Conservation (phyloP, 2,888 invertebrate genomes). For the Nomada ruficornis region DNA sequence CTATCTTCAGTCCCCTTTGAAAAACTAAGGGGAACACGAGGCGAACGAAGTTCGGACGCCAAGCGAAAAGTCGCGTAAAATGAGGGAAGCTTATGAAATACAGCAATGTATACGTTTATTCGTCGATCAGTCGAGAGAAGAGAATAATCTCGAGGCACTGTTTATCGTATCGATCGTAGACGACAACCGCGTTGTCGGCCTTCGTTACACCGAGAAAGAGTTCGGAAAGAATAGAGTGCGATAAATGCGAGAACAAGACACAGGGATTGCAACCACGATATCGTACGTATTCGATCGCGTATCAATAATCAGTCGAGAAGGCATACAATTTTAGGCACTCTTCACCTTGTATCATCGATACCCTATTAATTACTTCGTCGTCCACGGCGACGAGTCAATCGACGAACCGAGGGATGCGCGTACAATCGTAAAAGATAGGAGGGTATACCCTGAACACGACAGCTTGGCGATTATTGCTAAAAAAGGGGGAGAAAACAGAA, state of each 20-base stretch:
- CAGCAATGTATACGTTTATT: slow-evolving; percentile 35
- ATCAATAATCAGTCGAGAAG: slow-evolving; percentile 57
- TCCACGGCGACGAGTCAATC: background rate
- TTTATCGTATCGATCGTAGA: slow-evolving; percentile 48
- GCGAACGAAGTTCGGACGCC: background rate
- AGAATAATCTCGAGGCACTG: slow-evolving; percentile 57
- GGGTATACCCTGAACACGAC: slow-evolving; percentile 35
- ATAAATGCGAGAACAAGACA: slow-evolving; percentile 13
- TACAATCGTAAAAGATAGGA: background rate
- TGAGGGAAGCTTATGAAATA: slow-evolving; percentile 32
- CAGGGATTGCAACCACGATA: slow-evolving; percentile 3
- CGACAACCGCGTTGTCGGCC: slow-evolving; percentile 11
- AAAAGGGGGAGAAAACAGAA: background rate
- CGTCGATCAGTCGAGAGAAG: slow-evolving; percentile 53
- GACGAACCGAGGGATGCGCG: background rate
- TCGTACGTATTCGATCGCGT: slow-evolving; percentile 2
- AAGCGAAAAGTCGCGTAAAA: slow-evolving; percentile 39
- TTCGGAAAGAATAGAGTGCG: slow-evolving; percentile 5
- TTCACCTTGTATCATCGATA: slow-evolving; percentile 40
- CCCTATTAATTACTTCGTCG: slow-evolving; percentile 4
- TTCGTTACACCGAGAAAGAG: background rate
- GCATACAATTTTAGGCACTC: slow-evolving; percentile 59
- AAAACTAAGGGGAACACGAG: background rate
- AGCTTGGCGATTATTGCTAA: background rate
- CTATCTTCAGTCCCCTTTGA: background rate